Evolutionary conservation across 2,113 vertebrate genomes (phyloP).

Genomic region (Ceyx margarethae): DNA sequence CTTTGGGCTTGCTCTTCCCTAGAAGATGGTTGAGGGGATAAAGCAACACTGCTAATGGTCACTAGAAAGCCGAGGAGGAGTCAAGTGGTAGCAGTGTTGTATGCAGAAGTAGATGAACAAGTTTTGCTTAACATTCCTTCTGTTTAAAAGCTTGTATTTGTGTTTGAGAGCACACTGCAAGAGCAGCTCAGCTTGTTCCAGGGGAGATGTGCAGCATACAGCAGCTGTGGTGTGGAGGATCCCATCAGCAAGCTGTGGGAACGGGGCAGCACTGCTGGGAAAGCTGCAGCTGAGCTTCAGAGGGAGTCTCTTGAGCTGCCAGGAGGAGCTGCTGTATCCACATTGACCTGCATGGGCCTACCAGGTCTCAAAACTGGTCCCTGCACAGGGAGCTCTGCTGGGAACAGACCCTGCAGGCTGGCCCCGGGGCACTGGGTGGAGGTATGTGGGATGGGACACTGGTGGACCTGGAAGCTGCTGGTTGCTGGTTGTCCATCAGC

Average conservation of each 20-base stretch:
- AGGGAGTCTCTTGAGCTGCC: background rate
- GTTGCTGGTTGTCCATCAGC: background rate
- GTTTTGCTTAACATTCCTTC: background rate
- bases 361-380: background rate
- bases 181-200: background rate
- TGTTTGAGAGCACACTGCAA: background rate
- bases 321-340: background rate
- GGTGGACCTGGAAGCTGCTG: background rate
- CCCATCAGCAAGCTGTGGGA: accelerated
- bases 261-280: background rate
- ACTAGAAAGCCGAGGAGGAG: background rate
- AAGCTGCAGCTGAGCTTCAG: background rate
- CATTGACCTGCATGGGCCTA: accelerated
- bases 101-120: background rate
- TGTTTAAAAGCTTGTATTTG: background rate
- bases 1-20: background rate
- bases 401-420: background rate
- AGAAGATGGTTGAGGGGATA: background rate
- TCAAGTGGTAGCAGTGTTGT: background rate
- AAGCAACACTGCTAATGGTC: background rate
- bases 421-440: background rate
- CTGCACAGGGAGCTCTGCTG: background rate
- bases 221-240: background rate
- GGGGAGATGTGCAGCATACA: accelerated
- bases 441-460: accelerated